Evolutionary conservation across 2,113 vertebrate genomes (phyloP).

Genomic region (Setophaga kirtlandii): DNA sequence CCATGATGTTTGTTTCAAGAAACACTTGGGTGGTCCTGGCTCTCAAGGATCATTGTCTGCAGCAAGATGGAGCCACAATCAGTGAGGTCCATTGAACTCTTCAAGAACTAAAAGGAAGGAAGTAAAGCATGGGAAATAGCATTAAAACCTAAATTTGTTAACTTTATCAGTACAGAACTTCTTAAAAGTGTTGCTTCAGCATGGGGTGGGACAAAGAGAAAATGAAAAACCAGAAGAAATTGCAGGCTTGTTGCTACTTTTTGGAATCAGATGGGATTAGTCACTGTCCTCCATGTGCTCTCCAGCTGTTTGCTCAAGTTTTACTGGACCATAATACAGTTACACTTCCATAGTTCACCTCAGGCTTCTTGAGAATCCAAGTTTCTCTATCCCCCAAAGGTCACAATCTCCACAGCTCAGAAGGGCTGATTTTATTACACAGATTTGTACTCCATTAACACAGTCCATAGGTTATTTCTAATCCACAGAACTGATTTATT

Average conservation of each 20-base stretch:
- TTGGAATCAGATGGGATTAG: not conserved
- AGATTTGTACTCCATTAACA: constrained; percentile 70
- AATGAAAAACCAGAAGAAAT: not conserved
- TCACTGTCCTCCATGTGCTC: not conserved
- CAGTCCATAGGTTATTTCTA: constrained; percentile 69
- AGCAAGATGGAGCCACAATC: not conserved
- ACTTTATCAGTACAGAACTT: not conserved
- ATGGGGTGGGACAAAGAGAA: not conserved
- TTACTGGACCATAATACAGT: not conserved
- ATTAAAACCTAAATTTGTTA: not conserved
- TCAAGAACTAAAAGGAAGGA: not conserved
- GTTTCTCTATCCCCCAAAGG: not conserved
- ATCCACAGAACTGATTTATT: constrained; percentile 69
- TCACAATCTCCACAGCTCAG: constrained; percentile 28
- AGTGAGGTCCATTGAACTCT: not conserved
- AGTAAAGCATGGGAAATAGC: not conserved
- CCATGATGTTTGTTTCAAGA: not conserved
- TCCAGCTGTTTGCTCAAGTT: not conserved
- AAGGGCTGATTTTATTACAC: constrained; percentile 42
- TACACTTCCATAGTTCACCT: constrained; percentile 25
- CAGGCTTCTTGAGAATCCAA: not conserved
- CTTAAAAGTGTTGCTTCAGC: not conserved
- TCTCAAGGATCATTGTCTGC: not conserved
- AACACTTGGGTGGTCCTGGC: not conserved
- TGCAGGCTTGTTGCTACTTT: not conserved